A percentile compares a stretch with the other conserved stretches of the same genome.
Conservation (phyloP, 2,888 invertebrate genomes). For the Caenorhabditis becei region DNA sequence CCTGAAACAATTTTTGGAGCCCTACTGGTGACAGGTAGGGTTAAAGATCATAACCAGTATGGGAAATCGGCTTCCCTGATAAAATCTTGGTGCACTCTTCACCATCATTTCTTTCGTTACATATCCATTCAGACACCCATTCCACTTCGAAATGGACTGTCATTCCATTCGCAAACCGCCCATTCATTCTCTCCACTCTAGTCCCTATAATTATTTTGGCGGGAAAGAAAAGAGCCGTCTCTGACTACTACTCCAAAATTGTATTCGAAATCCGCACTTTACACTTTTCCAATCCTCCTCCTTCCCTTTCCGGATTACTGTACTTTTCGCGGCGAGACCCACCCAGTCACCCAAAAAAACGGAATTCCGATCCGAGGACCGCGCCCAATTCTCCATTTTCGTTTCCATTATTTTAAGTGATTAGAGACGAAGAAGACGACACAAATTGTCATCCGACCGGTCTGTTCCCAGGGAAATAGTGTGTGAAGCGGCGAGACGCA, state of each 20-base stretch:
- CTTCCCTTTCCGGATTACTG: not conserved
- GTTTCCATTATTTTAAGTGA: conserved; percentile 50
- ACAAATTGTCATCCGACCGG: conserved; percentile 51
- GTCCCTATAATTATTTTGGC: not conserved
- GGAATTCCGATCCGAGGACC: conserved; percentile 3
- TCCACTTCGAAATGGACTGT: conserved; percentile 1
- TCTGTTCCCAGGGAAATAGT: conserved; percentile 20
- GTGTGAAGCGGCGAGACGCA: conserved; percentile 26
- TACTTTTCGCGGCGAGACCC: not conserved
- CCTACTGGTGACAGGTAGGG: not conserved
- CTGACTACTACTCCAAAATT: no score
- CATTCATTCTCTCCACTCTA: not conserved
- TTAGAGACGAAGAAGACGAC: conserved; percentile 39
- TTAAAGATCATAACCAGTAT: no score
- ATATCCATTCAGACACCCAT: not conserved
- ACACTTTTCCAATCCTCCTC: not conserved
- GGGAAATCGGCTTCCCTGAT: no score
- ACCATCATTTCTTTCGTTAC: no score
- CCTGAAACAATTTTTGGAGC: not conserved
- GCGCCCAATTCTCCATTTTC: conserved; percentile 38
- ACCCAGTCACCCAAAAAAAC: not conserved
- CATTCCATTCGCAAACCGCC: not conserved
- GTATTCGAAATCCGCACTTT: not conserved
- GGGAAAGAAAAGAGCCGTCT: not conserved
- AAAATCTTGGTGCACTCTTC: no score